phyloP scores from a whole-genome alignment of 2,797 vertebrate species.

The Xerus rutilus region DNA sequence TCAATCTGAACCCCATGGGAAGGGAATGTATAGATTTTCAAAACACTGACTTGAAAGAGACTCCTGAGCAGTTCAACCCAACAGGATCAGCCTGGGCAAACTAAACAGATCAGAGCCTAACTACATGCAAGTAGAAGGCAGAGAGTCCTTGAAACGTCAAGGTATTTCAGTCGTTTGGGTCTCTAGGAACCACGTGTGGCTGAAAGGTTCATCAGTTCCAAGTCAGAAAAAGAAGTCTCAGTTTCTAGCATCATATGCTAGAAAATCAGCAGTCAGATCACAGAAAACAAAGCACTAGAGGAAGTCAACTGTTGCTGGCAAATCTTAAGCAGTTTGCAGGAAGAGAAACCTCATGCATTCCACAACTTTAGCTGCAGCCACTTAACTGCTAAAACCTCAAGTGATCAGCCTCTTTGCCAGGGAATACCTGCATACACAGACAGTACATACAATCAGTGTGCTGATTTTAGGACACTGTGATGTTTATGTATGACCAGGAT shows the following conservation, averaged over 20 bases:
- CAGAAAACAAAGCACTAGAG: too few species aligned
- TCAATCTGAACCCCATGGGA: not conserved
- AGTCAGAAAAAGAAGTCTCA: not conserved
- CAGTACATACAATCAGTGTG: accelerated
- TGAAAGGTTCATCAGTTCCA: not conserved
- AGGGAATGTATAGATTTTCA: not conserved
- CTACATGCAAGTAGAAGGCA: not conserved
- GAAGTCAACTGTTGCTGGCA: too few species aligned
- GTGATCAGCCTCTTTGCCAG: accelerated
- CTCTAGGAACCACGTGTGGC: not conserved
- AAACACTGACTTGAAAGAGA: not conserved
- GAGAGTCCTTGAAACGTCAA: not conserved
- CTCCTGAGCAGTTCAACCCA: not conserved
- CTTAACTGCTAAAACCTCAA: not conserved
- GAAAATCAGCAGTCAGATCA: not conserved
- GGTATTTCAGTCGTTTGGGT: too few species aligned
- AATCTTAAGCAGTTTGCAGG: not conserved
- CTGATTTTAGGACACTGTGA: not conserved
- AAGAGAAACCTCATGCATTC: not conserved
- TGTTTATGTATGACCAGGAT: not conserved
- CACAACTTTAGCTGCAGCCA: accelerated
- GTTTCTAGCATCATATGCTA: not conserved
- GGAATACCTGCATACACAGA: accelerated
- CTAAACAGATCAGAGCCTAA: not conserved
- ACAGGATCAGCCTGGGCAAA: not conserved